Conservation (phyloP, 2,797 vertebrate genomes). For the Hippopotamyrus pictus region DNA sequence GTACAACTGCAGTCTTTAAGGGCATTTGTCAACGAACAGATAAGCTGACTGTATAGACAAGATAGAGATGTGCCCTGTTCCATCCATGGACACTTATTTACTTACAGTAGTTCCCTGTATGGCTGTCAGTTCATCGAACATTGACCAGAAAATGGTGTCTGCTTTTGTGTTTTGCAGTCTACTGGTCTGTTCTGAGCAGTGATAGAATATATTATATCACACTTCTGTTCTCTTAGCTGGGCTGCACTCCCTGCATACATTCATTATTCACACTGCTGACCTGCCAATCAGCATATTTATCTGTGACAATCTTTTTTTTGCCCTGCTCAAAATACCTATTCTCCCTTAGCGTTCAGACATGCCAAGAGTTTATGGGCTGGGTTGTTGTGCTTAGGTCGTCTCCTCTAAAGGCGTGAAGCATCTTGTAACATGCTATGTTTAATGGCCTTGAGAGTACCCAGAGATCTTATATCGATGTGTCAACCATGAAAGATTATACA, state of each 20-base stretch:
- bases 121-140: not conserved
- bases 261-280: slow-evolving; percentile 18
- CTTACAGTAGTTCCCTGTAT: not conserved
- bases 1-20: not conserved
- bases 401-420: not conserved
- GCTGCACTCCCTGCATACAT: not conserved
- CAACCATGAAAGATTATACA: slow-evolving; percentile 6
- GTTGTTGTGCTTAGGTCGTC: not conserved
- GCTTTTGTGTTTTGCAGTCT: not conserved
- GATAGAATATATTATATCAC: not conserved
- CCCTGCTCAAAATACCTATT: not conserved
- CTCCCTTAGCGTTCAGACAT: not conserved
- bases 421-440: slow-evolving; percentile 7
- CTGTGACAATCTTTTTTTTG: not conserved
- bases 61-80: not conserved
- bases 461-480: not conserved
- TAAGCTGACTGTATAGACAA: not conserved
- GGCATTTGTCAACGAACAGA: not conserved
- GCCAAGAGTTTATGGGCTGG: not conserved
- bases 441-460: slow-evolving; percentile 6
- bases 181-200: not conserved
- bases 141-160: not conserved
- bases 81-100: not conserved
- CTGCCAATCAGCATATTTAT: slow-evolving; percentile 9
- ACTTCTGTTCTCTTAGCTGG: not conserved